phyloP scores from a whole-genome alignment of 2,113 vertebrate genomes.

The Semnornis frantzii region DNA sequence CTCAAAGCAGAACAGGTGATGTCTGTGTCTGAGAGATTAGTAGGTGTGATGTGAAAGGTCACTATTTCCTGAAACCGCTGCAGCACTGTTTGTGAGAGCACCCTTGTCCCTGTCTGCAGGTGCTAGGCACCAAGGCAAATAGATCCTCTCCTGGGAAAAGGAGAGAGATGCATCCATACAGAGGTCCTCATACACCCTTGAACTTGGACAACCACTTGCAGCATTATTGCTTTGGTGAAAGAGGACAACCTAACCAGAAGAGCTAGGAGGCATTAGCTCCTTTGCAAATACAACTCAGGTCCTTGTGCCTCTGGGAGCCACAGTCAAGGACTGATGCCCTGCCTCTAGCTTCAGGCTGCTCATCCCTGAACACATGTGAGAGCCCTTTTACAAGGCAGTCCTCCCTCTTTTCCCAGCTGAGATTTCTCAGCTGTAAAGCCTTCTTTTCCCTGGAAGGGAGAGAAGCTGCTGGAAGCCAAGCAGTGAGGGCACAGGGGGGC shows the following conservation, averaged over 20 bases:
- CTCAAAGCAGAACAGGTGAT: fast-evolving
- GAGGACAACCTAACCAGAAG: not conserved
- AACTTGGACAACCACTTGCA: not conserved
- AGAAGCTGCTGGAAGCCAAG: conserved; percentile 42
- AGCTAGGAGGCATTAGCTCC: fast-evolving
- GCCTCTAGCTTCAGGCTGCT: not conserved
- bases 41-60: not conserved
- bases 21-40: not conserved
- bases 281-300: not conserved
- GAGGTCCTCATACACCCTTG: not conserved
- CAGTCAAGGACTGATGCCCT: not conserved
- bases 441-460: not conserved
- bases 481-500: not conserved
- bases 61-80: not conserved
- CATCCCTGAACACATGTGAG: not conserved
- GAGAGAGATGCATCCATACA: not conserved
- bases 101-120: not conserved
- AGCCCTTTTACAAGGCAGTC: not conserved
- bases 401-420: not conserved
- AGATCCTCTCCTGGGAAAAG: not conserved
- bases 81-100: not conserved
- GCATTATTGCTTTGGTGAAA: not conserved
- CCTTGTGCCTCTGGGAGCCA: fast-evolving
- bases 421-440: not conserved
- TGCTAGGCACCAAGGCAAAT: not conserved